Percentiles rank a stretch among this genome's conserved stretches.
Conservation (phyloP, 1,140 invertebrate genomes). For the Drosophila persimilis region DNA sequence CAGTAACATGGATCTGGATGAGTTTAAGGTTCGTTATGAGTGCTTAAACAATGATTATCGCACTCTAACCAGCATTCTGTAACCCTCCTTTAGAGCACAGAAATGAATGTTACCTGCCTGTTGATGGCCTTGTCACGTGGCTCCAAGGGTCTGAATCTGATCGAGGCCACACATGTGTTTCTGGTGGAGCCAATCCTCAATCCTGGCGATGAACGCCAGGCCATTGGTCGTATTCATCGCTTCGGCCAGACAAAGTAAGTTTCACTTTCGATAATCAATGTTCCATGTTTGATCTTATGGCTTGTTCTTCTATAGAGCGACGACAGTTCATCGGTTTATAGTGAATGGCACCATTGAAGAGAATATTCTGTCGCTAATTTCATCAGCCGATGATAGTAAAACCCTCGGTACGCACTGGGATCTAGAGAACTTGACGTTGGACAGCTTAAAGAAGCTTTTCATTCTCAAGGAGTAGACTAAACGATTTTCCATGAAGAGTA, state of each 20-base stretch:
- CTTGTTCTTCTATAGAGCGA: conserved; percentile 82
- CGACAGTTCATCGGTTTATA: conserved; percentile 88
- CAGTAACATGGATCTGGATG: conserved; percentile 84
- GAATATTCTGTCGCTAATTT: conserved; percentile 84
- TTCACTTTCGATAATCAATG: background rate
- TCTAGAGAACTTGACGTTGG: conserved; percentile 68
- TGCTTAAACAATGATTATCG: background rate
- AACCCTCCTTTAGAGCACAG: conserved; percentile 67
- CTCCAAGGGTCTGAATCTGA: conserved; percentile 91
- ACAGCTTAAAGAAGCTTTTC: conserved; percentile 64
- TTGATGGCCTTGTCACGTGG: conserved; percentile 88
- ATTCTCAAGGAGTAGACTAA: conserved; percentile 25
- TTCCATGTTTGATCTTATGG: background rate
- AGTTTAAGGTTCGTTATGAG: conserved; percentile 85
- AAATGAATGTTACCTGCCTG: conserved; percentile 85
- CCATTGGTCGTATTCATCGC: conserved; percentile 90
- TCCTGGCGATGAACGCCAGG: conserved; percentile 89
- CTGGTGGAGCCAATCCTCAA: conserved; percentile 91
- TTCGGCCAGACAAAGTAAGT: conserved; percentile 90
- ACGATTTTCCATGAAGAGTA: no score
- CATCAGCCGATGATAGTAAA: conserved; percentile 54
- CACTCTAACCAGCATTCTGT: background rate
- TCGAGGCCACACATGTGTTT: conserved; percentile 91
- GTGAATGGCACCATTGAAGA: conserved; percentile 89
- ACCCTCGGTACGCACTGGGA: conserved; percentile 70